Percentiles rank a stretch among this genome's conserved stretches.
Conservation (phyloP, 2,797 vertebrate species). For the Poecilia gillii region DNA sequence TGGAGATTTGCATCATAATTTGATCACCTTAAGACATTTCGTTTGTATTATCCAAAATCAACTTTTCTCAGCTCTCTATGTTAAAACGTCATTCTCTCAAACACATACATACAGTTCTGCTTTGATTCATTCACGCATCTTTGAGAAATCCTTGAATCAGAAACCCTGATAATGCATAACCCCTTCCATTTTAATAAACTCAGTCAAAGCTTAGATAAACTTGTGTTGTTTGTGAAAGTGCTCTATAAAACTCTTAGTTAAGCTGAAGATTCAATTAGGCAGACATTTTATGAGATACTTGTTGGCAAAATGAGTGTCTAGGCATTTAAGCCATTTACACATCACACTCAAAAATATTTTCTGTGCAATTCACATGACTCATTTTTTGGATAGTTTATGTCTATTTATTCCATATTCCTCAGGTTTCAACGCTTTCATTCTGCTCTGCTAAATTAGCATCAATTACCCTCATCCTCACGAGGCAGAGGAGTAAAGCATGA, state of each 20-base stretch:
- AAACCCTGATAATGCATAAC: too few relatives aligned
- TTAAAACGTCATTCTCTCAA: too few relatives aligned
- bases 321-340: not conserved
- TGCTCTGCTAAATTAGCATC: slow-evolving; percentile 19
- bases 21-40: not conserved
- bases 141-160: too few relatives aligned
- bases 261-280: not conserved
- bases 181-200: not conserved
- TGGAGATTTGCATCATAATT: not conserved
- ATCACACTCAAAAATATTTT: not conserved
- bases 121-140: too few relatives aligned
- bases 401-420: slow-evolving; percentile 1
- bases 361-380: not conserved
- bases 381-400: not conserved
- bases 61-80: too few relatives aligned
- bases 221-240: not conserved
- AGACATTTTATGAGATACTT: not conserved
- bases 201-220: not conserved
- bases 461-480: slow-evolving; percentile 15
- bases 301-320: not conserved
- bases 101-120: too few relatives aligned
- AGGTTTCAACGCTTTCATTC: slow-evolving; percentile 9
- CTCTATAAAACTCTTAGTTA: not conserved
- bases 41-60: too few relatives aligned
- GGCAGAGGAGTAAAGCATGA: not conserved